Base-by-base conservation (phyloP, 1,140 invertebrate genomes). In the Drosophila guanche region DNA sequence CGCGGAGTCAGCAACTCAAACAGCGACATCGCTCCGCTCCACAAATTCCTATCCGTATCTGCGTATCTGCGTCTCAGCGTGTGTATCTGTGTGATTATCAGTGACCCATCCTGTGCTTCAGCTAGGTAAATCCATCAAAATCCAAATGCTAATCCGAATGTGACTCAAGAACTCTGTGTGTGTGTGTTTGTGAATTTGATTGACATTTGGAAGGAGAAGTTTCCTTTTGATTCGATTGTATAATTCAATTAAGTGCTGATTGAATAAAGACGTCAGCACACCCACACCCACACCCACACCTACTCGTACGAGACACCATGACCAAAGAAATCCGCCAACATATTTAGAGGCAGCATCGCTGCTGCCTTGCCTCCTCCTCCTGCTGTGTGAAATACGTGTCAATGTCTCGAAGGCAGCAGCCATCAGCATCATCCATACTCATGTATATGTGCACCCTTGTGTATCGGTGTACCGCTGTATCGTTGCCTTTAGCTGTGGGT, bases 191-290 rank as follows among this genome's bases (percentile, higher is more conserved):
- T 72, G 70, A 58, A 47, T 84, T 79, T 84, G 80, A 84, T 84
- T 73, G 80, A 76, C 76, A 62, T 50, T 63, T 75, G 66, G 54
- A 61, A 50, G 63, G 67, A 76, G 61, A 66, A 25, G 43, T 72
- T 54, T 72, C 41, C 57, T 79, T 86, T 71, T 86, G 78, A 78
- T 78, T 65, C 62, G 74, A 68, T 88, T 88, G 83, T 83, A 83
- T 88, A 88, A 88, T 79, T 83, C 83, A 80, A 89, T 88, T 79
- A 83, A 72, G 78, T 88, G 83, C 71, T 83, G 83, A 89, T 89
- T 88, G 83, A 89, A 88, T 88, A 76, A 84, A 88, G 79, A 88
- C 83, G 83, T 88, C 83, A 89, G 79, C 84, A 50, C 75, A 65
- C 66, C 70, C 83, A 76, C 83, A 59, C 57, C 72, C 40, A 22